Evolutionary conservation across 2,797 vertebrate genomes (phyloP).

Genomic region (Leptodactylus fallax): DNA sequence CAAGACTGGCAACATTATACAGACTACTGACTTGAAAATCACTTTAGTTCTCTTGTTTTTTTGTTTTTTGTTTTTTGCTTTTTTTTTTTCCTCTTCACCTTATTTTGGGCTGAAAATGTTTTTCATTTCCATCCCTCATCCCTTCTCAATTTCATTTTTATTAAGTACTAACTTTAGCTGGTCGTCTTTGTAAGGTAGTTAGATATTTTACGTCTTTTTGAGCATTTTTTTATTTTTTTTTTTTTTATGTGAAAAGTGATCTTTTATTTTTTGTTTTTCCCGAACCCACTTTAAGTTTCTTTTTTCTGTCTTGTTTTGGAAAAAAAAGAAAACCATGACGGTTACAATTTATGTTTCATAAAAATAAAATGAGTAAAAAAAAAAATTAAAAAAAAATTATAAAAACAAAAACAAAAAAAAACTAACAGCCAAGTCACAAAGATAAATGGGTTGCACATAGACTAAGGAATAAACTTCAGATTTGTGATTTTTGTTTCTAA

Average conservation of each 20-base stretch:
- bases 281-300: slow-evolving; percentile 67
- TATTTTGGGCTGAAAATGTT: slow-evolving; percentile 85
- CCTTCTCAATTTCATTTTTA: slow-evolving; percentile 78
- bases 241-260: slow-evolving; percentile 86
- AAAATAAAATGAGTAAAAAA: slow-evolving; percentile 75
- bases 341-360: slow-evolving; percentile 83
- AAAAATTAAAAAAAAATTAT: slow-evolving; percentile 57
- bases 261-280: slow-evolving; percentile 73
- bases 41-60: slow-evolving; percentile 68
- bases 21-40: slow-evolving; percentile 97
- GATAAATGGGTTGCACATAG: slow-evolving; percentile 98
- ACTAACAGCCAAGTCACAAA: slow-evolving; percentile 93
- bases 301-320: slow-evolving; percentile 73
- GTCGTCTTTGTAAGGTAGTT: slow-evolving; percentile 89
- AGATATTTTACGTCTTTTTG: slow-evolving; percentile 88
- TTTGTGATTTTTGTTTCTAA: slow-evolving; percentile 99
- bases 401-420: slow-evolving; percentile 72
- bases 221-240: slow-evolving; percentile 77
- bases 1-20: slow-evolving; percentile 90
- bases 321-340: slow-evolving; percentile 73
- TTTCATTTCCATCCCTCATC: slow-evolving; percentile 74
- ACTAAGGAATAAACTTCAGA: slow-evolving; percentile 96
- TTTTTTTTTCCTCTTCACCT: slow-evolving; percentile 73
- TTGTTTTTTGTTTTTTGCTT: too few relatives aligned
- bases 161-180: slow-evolving; percentile 87